Evolutionary conservation across 2,888 invertebrate species (phyloP).

Genomic region (Aphelenchoides bicaudatus): DNA sequence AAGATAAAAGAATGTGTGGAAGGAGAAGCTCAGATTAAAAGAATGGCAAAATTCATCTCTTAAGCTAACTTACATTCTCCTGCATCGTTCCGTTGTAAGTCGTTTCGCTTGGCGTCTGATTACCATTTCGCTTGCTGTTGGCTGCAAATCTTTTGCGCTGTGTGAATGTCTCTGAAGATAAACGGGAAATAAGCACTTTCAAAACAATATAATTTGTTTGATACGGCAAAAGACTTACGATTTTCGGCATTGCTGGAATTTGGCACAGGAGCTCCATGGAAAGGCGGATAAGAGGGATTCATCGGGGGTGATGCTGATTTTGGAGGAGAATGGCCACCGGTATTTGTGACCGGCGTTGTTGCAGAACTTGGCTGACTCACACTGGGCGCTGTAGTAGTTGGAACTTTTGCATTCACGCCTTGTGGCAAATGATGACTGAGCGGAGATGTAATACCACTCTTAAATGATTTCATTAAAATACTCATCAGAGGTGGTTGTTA

Average conservation of each 20-base stretch:
- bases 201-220: too few relatives aligned
- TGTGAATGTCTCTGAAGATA: slow-evolving; percentile 6
- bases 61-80: slow-evolving; percentile 2
- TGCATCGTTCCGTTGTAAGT: slow-evolving; percentile 3
- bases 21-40: neutral
- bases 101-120: neutral
- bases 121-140: neutral
- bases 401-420: too few relatives aligned
- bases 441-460: too few relatives aligned
- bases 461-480: too few relatives aligned
- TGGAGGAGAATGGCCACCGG: neutral
- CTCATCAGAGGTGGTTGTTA: too few relatives aligned
- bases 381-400: slow-evolving; percentile 2
- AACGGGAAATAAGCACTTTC: neutral
- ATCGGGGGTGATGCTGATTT: slow-evolving; percentile 10
- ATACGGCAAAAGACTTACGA: too few relatives aligned
- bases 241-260: too few relatives aligned
- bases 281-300: slow-evolving; percentile 2
- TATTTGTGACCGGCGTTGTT: neutral
- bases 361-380: neutral
- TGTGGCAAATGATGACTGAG: too few relatives aligned
- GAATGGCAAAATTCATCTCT: neutral
- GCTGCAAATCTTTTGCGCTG: slow-evolving; percentile 5
- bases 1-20: neutral
- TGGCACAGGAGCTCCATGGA: too few relatives aligned